Evolutionary conservation across 2,888 invertebrate genomes (phyloP).

Genomic region (Ophion ventricosus): DNA sequence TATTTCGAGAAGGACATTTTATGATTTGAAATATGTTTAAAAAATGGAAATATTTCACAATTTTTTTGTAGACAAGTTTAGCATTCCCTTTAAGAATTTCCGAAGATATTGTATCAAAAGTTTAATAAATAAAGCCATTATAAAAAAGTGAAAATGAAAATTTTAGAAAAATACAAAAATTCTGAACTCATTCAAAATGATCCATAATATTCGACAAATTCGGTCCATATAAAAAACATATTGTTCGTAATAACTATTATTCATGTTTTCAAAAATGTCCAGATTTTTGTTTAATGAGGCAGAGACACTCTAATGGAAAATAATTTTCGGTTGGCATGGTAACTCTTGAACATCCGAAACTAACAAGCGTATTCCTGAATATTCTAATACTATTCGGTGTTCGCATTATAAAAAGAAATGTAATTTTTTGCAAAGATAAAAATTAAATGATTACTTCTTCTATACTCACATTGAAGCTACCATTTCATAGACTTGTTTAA

Average conservation of each 20-base stretch:
- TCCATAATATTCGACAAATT: neutral
- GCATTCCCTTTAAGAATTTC: too few species aligned
- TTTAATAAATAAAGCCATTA: too few species aligned
- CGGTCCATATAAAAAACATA: neutral
- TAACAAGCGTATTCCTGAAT: neutral
- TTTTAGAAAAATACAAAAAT: too few species aligned
- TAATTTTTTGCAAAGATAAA: neutral
- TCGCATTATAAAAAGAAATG: neutral
- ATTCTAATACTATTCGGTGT: neutral
- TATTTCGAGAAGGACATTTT: too few species aligned
- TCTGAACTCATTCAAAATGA: too few species aligned
- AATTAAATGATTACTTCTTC: neutral
- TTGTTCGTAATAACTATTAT: neutral
- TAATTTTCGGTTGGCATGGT: constrained; percentile 6
- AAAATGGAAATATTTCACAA: too few species aligned
- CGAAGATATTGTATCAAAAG: too few species aligned
- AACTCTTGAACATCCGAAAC: neutral
- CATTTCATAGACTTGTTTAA: constrained; percentile 6
- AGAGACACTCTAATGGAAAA: neutral
- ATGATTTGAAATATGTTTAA: too few species aligned
- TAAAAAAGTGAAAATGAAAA: too few species aligned
- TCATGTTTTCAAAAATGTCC: neutral
- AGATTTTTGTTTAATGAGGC: constrained; percentile 1
- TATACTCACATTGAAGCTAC: constrained; percentile 9
- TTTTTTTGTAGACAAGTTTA: too few species aligned